phyloP scores from a whole-genome alignment of 2,797 vertebrate genomes.

The Pseudochirops cupreus region DNA sequence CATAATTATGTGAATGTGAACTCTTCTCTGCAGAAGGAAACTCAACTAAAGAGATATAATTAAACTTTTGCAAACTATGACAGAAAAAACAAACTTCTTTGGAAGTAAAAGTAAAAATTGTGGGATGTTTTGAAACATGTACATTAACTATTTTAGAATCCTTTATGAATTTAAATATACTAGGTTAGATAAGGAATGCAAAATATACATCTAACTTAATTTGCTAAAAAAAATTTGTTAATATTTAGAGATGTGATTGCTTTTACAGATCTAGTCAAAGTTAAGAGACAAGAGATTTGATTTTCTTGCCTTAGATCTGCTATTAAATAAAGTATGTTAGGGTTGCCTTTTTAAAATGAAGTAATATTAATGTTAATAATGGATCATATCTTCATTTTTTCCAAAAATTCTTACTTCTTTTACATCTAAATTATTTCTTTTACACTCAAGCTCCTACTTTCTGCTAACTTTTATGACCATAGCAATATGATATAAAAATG shows the following conservation, averaged over 20 bases:
- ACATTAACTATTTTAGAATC: not conserved
- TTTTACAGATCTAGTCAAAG: constrained; percentile 8
- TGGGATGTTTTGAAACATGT: not conserved
- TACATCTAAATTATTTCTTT: constrained; percentile 24
- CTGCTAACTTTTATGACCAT: not conserved
- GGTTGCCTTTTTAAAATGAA: not conserved
- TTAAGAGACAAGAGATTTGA: not conserved
- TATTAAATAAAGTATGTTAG: not conserved
- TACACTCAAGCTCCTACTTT: constrained; percentile 7
- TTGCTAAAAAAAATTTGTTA: constrained; percentile 44
- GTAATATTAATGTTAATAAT: not conserved
- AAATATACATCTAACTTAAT: constrained; percentile 7
- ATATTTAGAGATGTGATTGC: constrained; percentile 22
- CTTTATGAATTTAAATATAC: not conserved
- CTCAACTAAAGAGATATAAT: not conserved
- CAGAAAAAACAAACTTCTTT: not conserved
- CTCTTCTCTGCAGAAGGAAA: not conserved
- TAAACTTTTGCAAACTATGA: not conserved
- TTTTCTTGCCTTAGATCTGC: constrained; percentile 36
- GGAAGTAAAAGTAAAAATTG: not conserved
- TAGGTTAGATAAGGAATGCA: constrained; percentile 25
- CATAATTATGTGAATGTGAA: not conserved
- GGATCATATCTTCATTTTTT: not conserved
- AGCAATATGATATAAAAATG: not conserved
- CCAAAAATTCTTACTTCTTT: constrained; percentile 3